Evolutionary conservation across 2,797 vertebrate species (phyloP), one percentile per base, ranked within the genome.

Genomic region (Amblyraja radiata): DNA sequence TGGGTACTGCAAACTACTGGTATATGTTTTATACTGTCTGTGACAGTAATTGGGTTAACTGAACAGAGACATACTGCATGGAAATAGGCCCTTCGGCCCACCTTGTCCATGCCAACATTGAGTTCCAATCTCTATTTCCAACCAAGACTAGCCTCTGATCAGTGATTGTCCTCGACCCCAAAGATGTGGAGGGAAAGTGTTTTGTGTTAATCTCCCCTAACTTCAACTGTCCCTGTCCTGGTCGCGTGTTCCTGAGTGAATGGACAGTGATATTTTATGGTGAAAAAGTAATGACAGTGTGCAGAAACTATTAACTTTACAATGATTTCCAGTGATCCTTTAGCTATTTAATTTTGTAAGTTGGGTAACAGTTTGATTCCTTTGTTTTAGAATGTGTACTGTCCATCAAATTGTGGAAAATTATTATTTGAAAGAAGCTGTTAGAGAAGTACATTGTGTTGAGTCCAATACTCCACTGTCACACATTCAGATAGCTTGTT

Each of bases 401-500:
- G 93, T 74, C 54, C 0, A 0, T 0, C 93, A 81, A 0, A 0
- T 36, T 1, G 28, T 0, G 93, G 68, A 18, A 28, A 91, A 71
- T 91, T 63, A 88, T 68, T 1, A 6, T 6, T 4, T 0, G 0
- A 32, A 80, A 0, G 86, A 13, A 0, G 0, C 93, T 0, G 93
- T 97, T 76, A 14, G 46, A 16, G 94, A 96, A 58, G 95, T 93
- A 0, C 93, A 10, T 63, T 54, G 94, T 93, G 93, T 95, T 1
- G 93, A 61, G 46, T 94, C 94, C 54, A 6, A 10, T 11, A 54
- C 93, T 81, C 18, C 95, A 0, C 95, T 94, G 0, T 93, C 94
- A 0, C 95, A 95, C 0, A 94, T 95, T 9, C 96, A 96, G 93
- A 94, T 96, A 3, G 95, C 95, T 0, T 96, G 96, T 25, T 46